Conservation (phyloP, 2,888 invertebrate species). For the Encarsia formosa region DNA sequence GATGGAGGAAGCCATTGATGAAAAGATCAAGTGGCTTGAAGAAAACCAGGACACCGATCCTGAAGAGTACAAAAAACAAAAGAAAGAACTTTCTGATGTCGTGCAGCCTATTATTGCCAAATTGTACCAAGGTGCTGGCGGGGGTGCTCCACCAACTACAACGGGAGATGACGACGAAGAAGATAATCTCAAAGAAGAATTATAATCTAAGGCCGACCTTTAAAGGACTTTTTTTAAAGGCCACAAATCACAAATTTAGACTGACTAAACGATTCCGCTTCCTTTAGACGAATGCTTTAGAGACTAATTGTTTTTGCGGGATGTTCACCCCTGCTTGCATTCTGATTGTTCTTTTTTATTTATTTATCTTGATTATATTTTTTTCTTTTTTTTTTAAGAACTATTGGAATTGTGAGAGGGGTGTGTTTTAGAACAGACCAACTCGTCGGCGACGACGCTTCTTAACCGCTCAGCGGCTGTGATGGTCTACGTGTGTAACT, state of each 20-base stretch:
- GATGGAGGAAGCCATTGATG: slow-evolving; percentile 94
- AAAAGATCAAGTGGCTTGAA: slow-evolving; percentile 97
- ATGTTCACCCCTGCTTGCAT: slow-evolving; percentile 1
- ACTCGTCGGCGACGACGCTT: slow-evolving; percentile 17
- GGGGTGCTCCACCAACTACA: slow-evolving; percentile 62
- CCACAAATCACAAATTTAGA: slow-evolving; percentile 35
- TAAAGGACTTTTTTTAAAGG: slow-evolving; percentile 46
- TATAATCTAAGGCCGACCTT: slow-evolving; percentile 71
- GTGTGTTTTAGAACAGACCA: slow-evolving; percentile 12
- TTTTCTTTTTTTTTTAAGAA: too few relatives aligned
- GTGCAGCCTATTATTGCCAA: slow-evolving; percentile 98
- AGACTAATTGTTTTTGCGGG: slow-evolving; percentile 29
- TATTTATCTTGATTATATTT: not conserved
- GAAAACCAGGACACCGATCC: slow-evolving; percentile 89
- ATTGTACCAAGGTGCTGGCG: slow-evolving; percentile 84
- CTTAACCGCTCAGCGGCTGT: slow-evolving; percentile 27
- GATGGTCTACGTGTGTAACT: slow-evolving; percentile 27
- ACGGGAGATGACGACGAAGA: slow-evolving; percentile 69
- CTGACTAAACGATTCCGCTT: slow-evolving; percentile 38
- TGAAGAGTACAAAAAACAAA: slow-evolving; percentile 90
- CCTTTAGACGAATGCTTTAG: slow-evolving; percentile 37
- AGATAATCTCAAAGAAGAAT: slow-evolving; percentile 79
- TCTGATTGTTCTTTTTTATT: not conserved
- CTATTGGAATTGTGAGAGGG: not conserved
- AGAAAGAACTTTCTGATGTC: slow-evolving; percentile 90